Evolutionary conservation across 2,113 vertebrate species (phyloP).

Genomic region (Cochlearius cochlearius): DNA sequence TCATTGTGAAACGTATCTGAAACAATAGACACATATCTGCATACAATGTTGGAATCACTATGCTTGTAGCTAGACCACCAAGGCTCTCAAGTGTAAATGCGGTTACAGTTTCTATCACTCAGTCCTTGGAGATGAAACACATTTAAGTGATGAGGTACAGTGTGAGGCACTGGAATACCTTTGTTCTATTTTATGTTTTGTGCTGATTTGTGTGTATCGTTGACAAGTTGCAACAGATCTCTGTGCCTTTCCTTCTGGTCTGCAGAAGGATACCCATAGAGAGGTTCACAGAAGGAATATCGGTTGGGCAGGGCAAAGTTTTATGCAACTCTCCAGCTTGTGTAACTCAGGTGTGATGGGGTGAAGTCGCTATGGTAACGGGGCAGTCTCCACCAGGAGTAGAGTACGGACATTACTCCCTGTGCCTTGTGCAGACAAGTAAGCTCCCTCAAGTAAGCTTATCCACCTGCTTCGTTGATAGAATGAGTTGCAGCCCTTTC

Average conservation of each 20-base stretch:
- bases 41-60: background rate
- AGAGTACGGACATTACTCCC: background rate
- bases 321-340: background rate
- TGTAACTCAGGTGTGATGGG: background rate
- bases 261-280: background rate
- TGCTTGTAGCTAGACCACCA: background rate
- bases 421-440: background rate
- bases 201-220: background rate
- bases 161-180: background rate
- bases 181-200: background rate
- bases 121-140: background rate
- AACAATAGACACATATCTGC: background rate
- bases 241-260: background rate
- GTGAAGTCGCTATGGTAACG: background rate
- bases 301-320: background rate
- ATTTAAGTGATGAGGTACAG: background rate
- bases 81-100: background rate
- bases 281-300: background rate
- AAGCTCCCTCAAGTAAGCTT: background rate
- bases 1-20: background rate
- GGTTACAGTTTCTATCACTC: background rate
- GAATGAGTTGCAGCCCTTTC: background rate
- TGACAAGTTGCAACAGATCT: background rate
- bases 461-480: background rate
- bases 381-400: background rate